Percentiles rank a stretch among this genome's conserved stretches.
Conservation (phyloP, 2,797 vertebrate species). For the Ambastaia sidthimunki region DNA sequence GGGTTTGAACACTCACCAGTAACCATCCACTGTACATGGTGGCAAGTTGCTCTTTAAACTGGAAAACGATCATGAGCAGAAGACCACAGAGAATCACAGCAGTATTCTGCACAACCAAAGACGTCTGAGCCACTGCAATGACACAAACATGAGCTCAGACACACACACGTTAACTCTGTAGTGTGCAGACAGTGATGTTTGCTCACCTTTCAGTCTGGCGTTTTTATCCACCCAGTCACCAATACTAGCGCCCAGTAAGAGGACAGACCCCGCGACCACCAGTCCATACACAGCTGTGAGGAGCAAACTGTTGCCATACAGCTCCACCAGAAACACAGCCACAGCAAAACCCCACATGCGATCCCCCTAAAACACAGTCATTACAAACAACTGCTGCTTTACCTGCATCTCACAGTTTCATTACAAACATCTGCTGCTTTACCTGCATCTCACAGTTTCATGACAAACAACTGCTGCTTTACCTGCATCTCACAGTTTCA, state of each 20-base stretch:
- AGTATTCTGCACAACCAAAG: slow-evolving; percentile 92
- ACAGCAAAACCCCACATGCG: slow-evolving; percentile 99
- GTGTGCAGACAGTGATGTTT: background rate
- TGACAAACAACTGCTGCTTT: no score
- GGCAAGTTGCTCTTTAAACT: slow-evolving; percentile 86
- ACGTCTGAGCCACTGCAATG: slow-evolving; percentile 91
- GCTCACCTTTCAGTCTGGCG: slow-evolving; percentile 91
- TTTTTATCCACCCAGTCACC: slow-evolving; percentile 99
- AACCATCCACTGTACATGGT: slow-evolving; percentile 93
- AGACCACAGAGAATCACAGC: slow-evolving; percentile 92
- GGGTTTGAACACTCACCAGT: slow-evolving; percentile 83
- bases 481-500: no score
- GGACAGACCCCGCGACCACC: slow-evolving; percentile 94
- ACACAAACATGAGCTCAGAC: slow-evolving; percentile 1
- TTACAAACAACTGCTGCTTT: no score
- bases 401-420: no score
- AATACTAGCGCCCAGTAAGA: slow-evolving; percentile 94
- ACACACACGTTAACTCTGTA: background rate
- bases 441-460: no score
- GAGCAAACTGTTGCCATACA: slow-evolving; percentile 96
- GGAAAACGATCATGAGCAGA: slow-evolving; percentile 94
- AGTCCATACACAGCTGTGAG: slow-evolving; percentile 95
- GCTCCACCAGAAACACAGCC: slow-evolving; percentile 95
- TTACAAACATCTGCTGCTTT: no score
- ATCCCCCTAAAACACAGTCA: slow-evolving; percentile 82